Base-by-base conservation (phyloP, 2,888 invertebrate genomes). In the Eledona agricola region DNA sequence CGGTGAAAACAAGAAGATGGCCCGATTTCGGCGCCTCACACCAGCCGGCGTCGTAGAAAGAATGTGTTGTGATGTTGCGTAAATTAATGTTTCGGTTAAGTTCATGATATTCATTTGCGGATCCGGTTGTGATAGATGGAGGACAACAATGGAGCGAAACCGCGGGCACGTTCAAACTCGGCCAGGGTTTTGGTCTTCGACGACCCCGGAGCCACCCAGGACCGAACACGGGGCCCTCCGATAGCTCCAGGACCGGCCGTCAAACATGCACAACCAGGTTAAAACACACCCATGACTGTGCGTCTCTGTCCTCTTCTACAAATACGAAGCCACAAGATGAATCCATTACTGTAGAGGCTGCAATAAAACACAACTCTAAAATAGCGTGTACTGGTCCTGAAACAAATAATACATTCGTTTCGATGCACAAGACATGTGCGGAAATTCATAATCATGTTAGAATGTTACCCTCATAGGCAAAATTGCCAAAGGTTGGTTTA, bases 121-220 rank as follows among this genome's bases (percentile, higher is more conserved):
- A 42, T 51, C 42, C 31, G 49, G 49, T 40, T 51, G 51, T 43
- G 42, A 34, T 51, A 51, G 66, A 73, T 73, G 74, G 73, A 73
- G 69, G 71, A 72, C 65, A 70, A 66, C 65, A 64, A 65, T 61
- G 71, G 71, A 67, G 66, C 63, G 59, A 75, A 72, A 70, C 65
- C 70, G 65, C 70, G 73, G 67, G 67, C 65, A 57, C 74, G 74
- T 66, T 74, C 74, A 57, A 74, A 89, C 76, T 88, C 89, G 57
- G 89, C 89, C 43, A 82, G 89, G 74, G 88, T 88, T 63, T 81
- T 90, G 66, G 82, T 87, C 65, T 90, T 89, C 72, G 89, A 89
- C 74, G 88, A 89, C 77, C 81, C 83, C 38, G 84, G 86, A 70
- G 78, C 81, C 47, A 43, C 49, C 5, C 56, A 61, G 52, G 65